Conservation (phyloP, 2,888 invertebrate genomes). For the Orthonevra nobilis region DNA sequence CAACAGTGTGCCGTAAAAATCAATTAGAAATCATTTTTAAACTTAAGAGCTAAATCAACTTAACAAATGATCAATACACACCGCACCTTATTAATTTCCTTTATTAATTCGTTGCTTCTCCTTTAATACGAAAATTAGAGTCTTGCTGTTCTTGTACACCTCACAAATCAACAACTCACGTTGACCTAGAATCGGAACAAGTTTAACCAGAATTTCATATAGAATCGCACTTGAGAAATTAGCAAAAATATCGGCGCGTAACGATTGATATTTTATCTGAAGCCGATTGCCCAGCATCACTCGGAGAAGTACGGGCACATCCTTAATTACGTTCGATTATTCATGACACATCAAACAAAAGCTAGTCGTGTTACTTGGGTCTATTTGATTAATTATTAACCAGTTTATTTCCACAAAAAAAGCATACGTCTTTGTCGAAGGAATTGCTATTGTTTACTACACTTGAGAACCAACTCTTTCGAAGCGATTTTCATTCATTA, state of each 20-base stretch:
- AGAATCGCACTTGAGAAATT: neutral
- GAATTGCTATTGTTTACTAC: slow-evolving; percentile 1
- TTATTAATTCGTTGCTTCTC: too few species aligned
- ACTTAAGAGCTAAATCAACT: slow-evolving; percentile 12
- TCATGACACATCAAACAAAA: slow-evolving; percentile 3
- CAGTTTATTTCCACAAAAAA: slow-evolving; percentile 10
- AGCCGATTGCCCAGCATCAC: slow-evolving; percentile 2
- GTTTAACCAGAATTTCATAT: slow-evolving; percentile 20
- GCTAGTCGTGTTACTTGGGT: neutral
- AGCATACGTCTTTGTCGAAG: neutral
- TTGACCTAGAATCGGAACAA: slow-evolving; percentile 30
- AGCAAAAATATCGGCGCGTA: slow-evolving; percentile 5
- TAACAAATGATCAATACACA: slow-evolving; percentile 4
- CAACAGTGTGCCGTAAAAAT: neutral
- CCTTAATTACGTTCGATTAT: neutral
- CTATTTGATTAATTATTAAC: neutral
- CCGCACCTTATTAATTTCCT: slow-evolving; percentile 4
- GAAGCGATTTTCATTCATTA: slow-evolving; percentile 27
- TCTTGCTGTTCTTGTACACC: slow-evolving; percentile 21
- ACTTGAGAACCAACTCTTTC: slow-evolving; percentile 14
- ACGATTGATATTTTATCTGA: neutral
- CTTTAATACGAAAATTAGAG: slow-evolving; percentile 22
- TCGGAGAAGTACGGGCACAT: neutral
- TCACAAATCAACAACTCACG: slow-evolving; percentile 4
- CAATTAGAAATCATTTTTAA: slow-evolving; percentile 2